Conservation (phyloP, 2,113 vertebrate genomes). For the Syngnathoides biaculeatus region DNA sequence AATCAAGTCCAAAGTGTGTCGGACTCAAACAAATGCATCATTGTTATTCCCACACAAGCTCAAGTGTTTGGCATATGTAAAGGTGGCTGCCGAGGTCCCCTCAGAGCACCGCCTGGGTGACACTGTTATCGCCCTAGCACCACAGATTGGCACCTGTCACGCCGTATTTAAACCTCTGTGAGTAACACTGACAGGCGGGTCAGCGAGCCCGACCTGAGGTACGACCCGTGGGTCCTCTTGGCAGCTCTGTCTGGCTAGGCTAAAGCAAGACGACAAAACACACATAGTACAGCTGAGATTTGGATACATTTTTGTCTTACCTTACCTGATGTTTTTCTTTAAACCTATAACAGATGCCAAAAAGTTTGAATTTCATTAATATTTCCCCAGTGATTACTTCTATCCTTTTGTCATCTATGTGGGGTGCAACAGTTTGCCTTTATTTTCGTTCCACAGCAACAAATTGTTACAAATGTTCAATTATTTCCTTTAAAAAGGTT, state of each 20-base stretch:
- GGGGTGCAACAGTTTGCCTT: too few species aligned
- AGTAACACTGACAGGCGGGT: conserved; percentile 68
- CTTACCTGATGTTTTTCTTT: background rate
- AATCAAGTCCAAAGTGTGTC: conserved; percentile 44
- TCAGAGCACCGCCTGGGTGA: conserved; percentile 28
- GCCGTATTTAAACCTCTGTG: conserved; percentile 35
- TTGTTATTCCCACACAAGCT: conserved; percentile 45
- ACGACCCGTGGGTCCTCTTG: conserved; percentile 48
- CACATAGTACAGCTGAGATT: background rate
- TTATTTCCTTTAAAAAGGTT: too few species aligned
- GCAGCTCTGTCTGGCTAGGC: conserved; percentile 10
- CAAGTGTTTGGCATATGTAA: conserved; percentile 49
- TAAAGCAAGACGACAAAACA: conserved; percentile 29
- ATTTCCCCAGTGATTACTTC: too few species aligned
- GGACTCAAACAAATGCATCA: conserved; percentile 21
- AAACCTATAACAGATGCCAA: background rate
- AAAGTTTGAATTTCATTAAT: too few species aligned
- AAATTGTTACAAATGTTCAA: too few species aligned
- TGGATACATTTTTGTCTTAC: background rate
- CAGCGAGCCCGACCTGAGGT: conserved; percentile 48
- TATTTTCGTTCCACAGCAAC: too few species aligned
- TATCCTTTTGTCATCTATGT: too few species aligned
- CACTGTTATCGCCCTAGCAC: conserved; percentile 44
- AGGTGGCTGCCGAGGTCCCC: conserved; percentile 41
- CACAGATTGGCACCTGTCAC: conserved; percentile 70